Conservation (phyloP, 2,113 vertebrate species). For the Pelobates fuscus region DNA sequence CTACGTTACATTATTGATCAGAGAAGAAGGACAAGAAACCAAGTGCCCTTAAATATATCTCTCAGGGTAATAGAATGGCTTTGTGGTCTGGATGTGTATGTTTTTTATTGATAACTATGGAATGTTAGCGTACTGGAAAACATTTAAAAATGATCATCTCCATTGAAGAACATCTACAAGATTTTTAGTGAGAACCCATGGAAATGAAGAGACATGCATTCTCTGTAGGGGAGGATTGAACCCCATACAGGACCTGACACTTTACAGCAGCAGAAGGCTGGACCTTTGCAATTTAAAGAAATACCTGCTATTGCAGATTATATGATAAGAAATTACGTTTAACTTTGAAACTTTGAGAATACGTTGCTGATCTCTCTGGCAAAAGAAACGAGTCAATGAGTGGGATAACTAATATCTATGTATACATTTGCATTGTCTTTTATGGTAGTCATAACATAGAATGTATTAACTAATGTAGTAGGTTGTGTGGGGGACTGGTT, state of each 20-base stretch:
- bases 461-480: slow-evolving; percentile 25
- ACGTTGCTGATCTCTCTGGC: slow-evolving; percentile 14
- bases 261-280: slow-evolving; percentile 42
- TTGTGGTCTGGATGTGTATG: neutral
- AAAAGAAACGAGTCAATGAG: neutral
- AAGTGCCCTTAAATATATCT: no score
- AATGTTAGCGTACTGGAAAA: neutral
- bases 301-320: slow-evolving; percentile 33
- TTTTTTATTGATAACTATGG: neutral
- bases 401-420: slow-evolving; percentile 25
- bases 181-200: slow-evolving; percentile 7
- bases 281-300: slow-evolving; percentile 45
- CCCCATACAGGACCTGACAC: slow-evolving; percentile 8
- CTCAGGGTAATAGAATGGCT: no score
- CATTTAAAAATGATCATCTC: neutral
- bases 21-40: no score
- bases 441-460: slow-evolving; percentile 26
- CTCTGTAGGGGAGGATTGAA: slow-evolving; percentile 2
- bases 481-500: slow-evolving; percentile 14
- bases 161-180: neutral
- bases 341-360: slow-evolving; percentile 3
- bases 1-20: no score
- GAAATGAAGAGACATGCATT: neutral
- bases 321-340: slow-evolving; percentile 33
- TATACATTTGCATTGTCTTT: slow-evolving; percentile 38